These are phyloP conservation scores for Dryocosmus kuriphilus DNA, from an alignment of 2,888 invertebrate genomes.

Conservation along the genomic window DNA sequence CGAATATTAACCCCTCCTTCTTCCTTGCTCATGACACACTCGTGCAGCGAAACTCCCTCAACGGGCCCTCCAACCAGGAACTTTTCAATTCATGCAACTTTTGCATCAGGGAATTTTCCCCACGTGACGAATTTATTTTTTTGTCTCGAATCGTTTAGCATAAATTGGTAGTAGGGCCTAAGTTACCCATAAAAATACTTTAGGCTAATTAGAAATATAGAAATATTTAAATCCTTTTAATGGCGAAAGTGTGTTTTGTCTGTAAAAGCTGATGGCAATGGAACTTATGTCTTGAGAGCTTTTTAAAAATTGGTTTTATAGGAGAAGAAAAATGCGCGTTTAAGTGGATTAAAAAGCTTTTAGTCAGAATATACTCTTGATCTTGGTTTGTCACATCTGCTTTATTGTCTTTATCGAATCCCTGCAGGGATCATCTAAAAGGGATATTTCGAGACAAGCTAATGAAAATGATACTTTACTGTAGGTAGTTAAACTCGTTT, in stretches of 20 bases:
- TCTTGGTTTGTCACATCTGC: neutral
- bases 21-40: conserved; percentile 14
- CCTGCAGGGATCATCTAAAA: neutral
- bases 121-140: conserved; percentile 54
- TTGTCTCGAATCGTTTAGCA: conserved; percentile 14
- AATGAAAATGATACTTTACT: neutral
- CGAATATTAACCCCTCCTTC: conserved; percentile 52
- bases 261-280: too few species aligned
- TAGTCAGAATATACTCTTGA: neutral
- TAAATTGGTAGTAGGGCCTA: neutral
- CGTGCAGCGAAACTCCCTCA: too few species aligned
- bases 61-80: conserved; percentile 28
- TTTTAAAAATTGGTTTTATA: neutral
- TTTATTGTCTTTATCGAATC: neutral
- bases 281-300: neutral
- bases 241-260: too few species aligned
- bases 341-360: neutral
- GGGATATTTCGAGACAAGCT: neutral
- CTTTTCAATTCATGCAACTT: conserved; percentile 55
- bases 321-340: neutral
- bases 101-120: conserved; percentile 48
- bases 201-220: too few species aligned
- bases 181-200: too few species aligned
- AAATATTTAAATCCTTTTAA: too few species aligned
- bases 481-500: neutral